These are phyloP conservation scores for Albula goreensis DNA, from an alignment of 2,113 vertebrate species.

Conservation along the genomic window DNA sequence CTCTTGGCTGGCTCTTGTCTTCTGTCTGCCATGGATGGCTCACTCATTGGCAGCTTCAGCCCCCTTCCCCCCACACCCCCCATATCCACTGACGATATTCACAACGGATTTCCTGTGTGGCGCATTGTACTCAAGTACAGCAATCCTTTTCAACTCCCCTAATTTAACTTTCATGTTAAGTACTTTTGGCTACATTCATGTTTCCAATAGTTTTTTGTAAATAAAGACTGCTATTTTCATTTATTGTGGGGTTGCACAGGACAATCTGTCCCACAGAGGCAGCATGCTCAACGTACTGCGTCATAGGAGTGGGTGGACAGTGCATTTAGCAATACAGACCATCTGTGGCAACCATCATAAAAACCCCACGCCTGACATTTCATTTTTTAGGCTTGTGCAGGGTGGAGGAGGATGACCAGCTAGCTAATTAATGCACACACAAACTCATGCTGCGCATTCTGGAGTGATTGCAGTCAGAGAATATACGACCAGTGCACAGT, in stretches of 20 bases:
- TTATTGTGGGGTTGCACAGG: too few species aligned
- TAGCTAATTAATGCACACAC: conserved; percentile 68
- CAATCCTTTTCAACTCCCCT: background rate
- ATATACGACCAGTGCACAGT: conserved; percentile 69
- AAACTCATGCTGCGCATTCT: conserved; percentile 53
- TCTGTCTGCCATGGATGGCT: background rate
- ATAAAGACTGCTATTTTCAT: too few species aligned
- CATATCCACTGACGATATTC: background rate
- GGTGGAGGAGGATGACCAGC: background rate
- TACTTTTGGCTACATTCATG: too few species aligned
- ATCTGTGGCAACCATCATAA: too few species aligned
- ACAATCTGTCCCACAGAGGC: background rate
- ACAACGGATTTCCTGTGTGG: too few species aligned
- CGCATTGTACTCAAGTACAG: too few species aligned
- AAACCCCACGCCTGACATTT: too few species aligned
- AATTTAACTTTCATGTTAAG: background rate
- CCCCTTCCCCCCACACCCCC: background rate
- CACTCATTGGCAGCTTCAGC: background rate
- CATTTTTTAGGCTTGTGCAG: background rate
- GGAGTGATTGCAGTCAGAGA: conserved; percentile 66
- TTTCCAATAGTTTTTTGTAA: too few species aligned
- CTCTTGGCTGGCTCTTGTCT: background rate
- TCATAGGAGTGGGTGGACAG: too few species aligned
- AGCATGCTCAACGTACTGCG: too few species aligned
- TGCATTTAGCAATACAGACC: too few species aligned